Percentiles rank a stretch among this genome's conserved stretches.
These are phyloP conservation scores for Lamellibrachia columna DNA, from an alignment of 2,888 invertebrate species.

Conservation along the genomic window DNA sequence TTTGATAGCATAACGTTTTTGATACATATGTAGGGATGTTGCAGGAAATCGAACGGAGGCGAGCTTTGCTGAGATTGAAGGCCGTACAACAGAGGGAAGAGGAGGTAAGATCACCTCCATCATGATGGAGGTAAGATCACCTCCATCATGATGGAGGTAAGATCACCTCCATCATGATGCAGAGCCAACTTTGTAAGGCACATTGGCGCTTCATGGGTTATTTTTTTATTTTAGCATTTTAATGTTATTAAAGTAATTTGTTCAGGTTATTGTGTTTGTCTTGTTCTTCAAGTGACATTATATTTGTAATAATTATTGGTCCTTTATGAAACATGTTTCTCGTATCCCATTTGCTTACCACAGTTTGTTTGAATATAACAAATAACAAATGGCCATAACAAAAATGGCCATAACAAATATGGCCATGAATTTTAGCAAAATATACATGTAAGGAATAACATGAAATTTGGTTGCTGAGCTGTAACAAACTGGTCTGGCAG, in stretches of 20 bases:
- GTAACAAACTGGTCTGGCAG: too few species aligned
- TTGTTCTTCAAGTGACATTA: background rate
- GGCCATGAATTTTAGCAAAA: too few species aligned
- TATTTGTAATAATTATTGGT: too few species aligned
- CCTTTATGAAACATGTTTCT: too few species aligned
- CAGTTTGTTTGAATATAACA: too few species aligned
- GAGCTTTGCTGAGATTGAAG: constrained; percentile 75
- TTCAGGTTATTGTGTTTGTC: constrained; percentile 5
- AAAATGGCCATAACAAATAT: too few species aligned
- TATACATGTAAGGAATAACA: too few species aligned
- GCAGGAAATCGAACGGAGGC: constrained; percentile 74
- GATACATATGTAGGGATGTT: background rate
- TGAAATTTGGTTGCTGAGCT: too few species aligned
- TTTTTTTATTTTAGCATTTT: background rate
- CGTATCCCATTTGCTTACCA: too few species aligned
- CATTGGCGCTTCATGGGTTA: background rate
- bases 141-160: constrained; percentile 45
- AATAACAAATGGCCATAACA: too few species aligned
- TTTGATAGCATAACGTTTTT: constrained; percentile 7
- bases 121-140: constrained; percentile 45
- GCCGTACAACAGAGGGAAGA: constrained; percentile 68
- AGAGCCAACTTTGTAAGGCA: background rate
- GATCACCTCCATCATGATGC: background rate
- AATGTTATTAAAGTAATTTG: background rate
- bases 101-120: constrained; percentile 46